Conservation (phyloP, 2,888 invertebrate genomes). For the Sycophila texana region DNA sequence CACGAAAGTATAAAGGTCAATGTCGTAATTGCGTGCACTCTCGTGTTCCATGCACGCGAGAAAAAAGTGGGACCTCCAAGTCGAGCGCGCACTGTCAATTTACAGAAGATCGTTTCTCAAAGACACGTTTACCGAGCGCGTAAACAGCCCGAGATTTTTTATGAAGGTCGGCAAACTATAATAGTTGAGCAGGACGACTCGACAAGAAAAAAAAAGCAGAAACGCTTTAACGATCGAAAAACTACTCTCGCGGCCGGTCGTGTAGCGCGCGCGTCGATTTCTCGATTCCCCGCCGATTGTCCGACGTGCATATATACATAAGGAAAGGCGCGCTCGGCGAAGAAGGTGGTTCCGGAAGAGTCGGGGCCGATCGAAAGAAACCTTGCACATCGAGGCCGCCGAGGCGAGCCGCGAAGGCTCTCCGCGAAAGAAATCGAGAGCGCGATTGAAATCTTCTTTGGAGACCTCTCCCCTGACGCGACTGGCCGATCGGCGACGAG, state of each 20-base stretch:
- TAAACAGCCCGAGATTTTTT: neutral
- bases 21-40: too few species aligned
- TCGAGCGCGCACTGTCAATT: too few species aligned
- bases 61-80: too few species aligned
- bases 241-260: too few species aligned
- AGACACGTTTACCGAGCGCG: too few species aligned
- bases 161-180: neutral
- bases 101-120: too few species aligned
- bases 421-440: slow-evolving; percentile 38
- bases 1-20: too few species aligned
- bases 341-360: slow-evolving; percentile 45
- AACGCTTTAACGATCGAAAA: too few species aligned
- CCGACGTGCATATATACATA: neutral
- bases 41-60: too few species aligned
- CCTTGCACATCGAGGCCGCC: slow-evolving; percentile 39
- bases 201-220: too few species aligned
- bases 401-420: neutral
- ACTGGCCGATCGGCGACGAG: slow-evolving; percentile 56
- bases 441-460: slow-evolving; percentile 65
- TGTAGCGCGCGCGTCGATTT: neutral
- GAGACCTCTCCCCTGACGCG: slow-evolving; percentile 56
- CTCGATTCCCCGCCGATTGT: neutral
- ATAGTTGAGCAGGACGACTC: too few species aligned
- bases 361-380: neutral
- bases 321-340: neutral